Evolutionary conservation across 1,140 invertebrate species (phyloP), one percentile per base, ranked within the genome.

Genomic region (Anadara kagoshimensis): DNA sequence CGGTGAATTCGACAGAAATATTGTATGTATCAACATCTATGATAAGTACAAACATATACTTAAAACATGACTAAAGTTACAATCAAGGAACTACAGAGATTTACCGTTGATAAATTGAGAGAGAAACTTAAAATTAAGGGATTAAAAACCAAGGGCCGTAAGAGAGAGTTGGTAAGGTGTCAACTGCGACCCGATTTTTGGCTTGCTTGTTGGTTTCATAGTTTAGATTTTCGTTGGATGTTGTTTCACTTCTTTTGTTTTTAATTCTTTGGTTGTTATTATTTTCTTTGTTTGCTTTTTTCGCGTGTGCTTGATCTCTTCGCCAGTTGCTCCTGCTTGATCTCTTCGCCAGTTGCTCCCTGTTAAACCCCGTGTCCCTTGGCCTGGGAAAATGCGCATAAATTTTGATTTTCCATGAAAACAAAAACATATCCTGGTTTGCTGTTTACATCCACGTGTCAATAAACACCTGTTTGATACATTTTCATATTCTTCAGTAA

Each of bases 101-200:
- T 51, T 4, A 22, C 16, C 2, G 20, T 22, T 2, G 61, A 63
- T 14, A 51, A 79, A 61, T 59, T 79, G 45, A 76, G 70, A 58
- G 63, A 62, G 43, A 69, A 72, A 61, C 69, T 79, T 59, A 76
- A 59, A 65, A 58, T 57, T 18, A 49, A 59, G 41, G 71, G 74
- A 54, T 63, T 76, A 24, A 61, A 63, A 49, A 75, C 78, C 5
- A 76, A 69, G 66, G 78, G 78, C 47, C 75, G 72, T 49, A 79
- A 79, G 57, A 58, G 71, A 20, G 72, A 67, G 36, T 74, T 79
- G 78, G 78, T 79, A 79, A 75, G 74, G 45, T 41, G 41, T 45
- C 16, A 24, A 63, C 45, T 44, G 45, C 22, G 36, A 44, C 41
- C 36, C 22, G 36, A 49, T 44, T 24, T 63, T 41, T 44, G 22